These are phyloP conservation scores for Anorthoa munda DNA, from an alignment of 2,888 invertebrate genomes.

Conservation along the genomic window DNA sequence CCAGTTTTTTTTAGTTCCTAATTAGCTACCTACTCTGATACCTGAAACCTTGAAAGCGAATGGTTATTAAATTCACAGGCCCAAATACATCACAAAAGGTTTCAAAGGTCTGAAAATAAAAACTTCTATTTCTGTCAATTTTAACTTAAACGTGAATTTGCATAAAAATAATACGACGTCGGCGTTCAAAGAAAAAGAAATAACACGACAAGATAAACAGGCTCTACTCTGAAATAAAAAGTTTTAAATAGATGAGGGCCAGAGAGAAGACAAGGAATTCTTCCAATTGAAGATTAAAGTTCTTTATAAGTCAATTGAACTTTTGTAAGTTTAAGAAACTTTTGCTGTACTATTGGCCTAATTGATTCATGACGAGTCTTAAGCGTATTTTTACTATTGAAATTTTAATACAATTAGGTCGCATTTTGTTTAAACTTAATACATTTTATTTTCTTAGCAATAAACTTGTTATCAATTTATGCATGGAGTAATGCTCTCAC, in stretches of 20 bases:
- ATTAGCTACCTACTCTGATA: too few relatives aligned
- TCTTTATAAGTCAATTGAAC: conserved; percentile 4
- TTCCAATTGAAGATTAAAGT: conserved; percentile 7
- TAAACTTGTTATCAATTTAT: too few relatives aligned
- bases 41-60: not conserved
- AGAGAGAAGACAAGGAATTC: not conserved
- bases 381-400: too few relatives aligned
- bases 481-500: too few relatives aligned
- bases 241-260: conserved; percentile 19
- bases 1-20: too few relatives aligned
- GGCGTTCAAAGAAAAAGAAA: conserved; percentile 31
- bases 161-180: conserved; percentile 37
- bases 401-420: too few relatives aligned
- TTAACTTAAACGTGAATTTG: conserved; percentile 33
- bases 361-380: too few relatives aligned
- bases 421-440: too few relatives aligned
- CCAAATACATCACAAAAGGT: conserved; percentile 7
- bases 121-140: conserved; percentile 19
- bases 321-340: not conserved
- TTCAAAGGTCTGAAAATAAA: not conserved
- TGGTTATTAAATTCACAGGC: not conserved
- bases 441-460: too few relatives aligned
- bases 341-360: not conserved
- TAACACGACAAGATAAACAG: conserved; percentile 28
- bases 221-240: not conserved